phyloP scores from a whole-genome alignment of 2,888 invertebrate species.

The Eristalinus aeneus region DNA sequence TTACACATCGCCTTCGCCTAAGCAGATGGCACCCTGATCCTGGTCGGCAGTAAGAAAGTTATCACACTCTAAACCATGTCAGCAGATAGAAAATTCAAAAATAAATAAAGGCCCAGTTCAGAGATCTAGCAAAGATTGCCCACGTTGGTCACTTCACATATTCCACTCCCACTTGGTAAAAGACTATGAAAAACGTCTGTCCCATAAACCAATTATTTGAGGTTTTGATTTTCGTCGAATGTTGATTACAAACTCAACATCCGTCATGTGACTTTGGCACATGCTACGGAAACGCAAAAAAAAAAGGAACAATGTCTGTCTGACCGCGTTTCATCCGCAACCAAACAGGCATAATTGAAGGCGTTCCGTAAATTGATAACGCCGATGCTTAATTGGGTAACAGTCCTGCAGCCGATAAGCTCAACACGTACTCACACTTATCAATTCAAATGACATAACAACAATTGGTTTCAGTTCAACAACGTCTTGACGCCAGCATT shows the following conservation, averaged over 20 bases:
- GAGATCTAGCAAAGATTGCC: too few species aligned
- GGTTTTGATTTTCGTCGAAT: background rate
- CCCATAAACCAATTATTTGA: too few species aligned
- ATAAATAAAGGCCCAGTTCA: too few species aligned
- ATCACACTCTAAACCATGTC: too few species aligned
- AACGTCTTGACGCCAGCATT: background rate
- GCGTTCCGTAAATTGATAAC: background rate
- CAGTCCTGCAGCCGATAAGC: background rate
- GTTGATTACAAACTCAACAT: background rate
- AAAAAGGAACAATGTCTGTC: background rate
- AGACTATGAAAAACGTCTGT: too few species aligned
- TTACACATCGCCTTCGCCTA: too few species aligned
- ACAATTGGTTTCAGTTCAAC: background rate
- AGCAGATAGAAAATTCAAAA: too few species aligned
- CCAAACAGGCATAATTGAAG: background rate
- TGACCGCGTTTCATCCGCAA: background rate
- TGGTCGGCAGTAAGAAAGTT: too few species aligned
- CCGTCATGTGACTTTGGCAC: background rate
- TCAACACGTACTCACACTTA: background rate
- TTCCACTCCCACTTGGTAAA: too few species aligned
- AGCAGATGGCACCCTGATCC: too few species aligned
- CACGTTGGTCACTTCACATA: too few species aligned
- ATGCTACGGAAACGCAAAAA: background rate
- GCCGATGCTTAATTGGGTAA: background rate
- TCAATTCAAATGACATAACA: slow-evolving; percentile 6